Evolutionary conservation across 35 echinoderm and acorn worm genomes (phyloP), one percentile per base, ranked within the genome.

Genomic region (Ptychodera flava): DNA sequence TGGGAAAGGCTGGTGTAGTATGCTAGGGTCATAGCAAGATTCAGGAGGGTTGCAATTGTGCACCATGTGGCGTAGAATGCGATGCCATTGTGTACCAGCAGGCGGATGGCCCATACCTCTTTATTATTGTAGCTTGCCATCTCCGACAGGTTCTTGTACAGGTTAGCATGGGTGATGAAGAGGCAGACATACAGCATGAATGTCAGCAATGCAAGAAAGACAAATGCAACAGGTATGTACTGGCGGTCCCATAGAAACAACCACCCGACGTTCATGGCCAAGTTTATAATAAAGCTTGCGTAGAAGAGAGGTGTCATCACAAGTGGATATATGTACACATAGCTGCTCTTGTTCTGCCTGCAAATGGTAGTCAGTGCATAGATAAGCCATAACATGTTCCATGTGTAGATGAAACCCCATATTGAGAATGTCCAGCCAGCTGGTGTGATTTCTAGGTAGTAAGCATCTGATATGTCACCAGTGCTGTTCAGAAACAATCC

Each of bases 381-480:
- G 27, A 93, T 33, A 36, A 93, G 6, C 83, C 88, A 97, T 37
- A 91, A 29, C 31, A 83, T 77, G 33, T 89, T 81, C 80, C 82
- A 97, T 33, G 88, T 82, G 83, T 91, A 97, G 80, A 97, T 93
- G 16, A 97, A 14, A 0, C 78, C 88, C 91, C 91, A 93, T 33
- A 97, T 93, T 6, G 84, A 85, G 86, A 97, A 97, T 27, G 94
- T 97, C 88, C 91, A 97, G 12, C 89, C 94, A 38, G 91, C 85
- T n/a, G 91, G 94, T 10, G 91, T 93, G 38, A 93, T 90, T 75
- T 88, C 86, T 31, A 90, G 78, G 45, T 1, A 84, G 86, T 91
- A 97, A 35, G 35, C 28, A 35, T 97, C 94, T 1, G 92, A 93
- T 15, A 93, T 38, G 32, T 90, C 85, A 12, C 78, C 88, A 30